phyloP scores from a whole-genome alignment of 2,888 invertebrate genomes.

The Anthoptus insignis region DNA sequence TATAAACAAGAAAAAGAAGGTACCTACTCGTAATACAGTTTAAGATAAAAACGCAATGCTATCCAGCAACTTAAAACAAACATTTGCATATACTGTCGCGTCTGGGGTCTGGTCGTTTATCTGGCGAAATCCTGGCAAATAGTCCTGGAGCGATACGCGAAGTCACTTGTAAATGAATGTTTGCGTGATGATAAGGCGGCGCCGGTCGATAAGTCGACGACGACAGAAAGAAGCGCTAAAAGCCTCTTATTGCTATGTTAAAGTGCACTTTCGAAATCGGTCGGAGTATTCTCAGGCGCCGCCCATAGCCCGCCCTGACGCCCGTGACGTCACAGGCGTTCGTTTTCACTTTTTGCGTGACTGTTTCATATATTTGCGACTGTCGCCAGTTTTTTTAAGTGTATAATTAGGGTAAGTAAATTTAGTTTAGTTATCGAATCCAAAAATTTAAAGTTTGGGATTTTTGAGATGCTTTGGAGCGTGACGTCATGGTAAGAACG shows the following conservation, averaged over 20 bases:
- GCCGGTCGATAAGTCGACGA: conserved; percentile 77
- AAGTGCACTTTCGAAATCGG: conserved; percentile 70
- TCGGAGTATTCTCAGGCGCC: conserved; percentile 72
- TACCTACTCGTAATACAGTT: no score
- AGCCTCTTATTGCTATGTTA: conserved; percentile 73
- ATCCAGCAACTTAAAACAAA: conserved; percentile 3
- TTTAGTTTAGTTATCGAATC: conserved; percentile 73
- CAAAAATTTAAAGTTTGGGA: conserved; percentile 59
- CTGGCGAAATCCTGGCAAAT: conserved; percentile 79
- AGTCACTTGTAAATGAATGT: conserved; percentile 80
- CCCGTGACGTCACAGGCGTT: conserved; percentile 81
- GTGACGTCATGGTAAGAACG: conserved; percentile 54
- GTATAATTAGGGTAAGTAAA: conserved; percentile 80
- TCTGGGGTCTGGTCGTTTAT: conserved; percentile 57
- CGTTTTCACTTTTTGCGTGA: conserved; percentile 76
- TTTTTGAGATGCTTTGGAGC: conserved; percentile 58
- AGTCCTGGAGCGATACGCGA: conserved; percentile 68
- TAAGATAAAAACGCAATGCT: conserved; percentile 4
- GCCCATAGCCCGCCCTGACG: conserved; percentile 82
- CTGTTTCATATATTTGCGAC: conserved; percentile 80
- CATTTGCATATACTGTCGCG: conserved; percentile 43
- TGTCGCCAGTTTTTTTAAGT: conserved; percentile 82
- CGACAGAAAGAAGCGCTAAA: conserved; percentile 74
- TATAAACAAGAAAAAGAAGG: no score
- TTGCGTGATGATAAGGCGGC: conserved; percentile 83